These are phyloP conservation scores for Amblyraja radiata DNA, from an alignment of 2,797 vertebrate species.

Conservation along the genomic window DNA sequence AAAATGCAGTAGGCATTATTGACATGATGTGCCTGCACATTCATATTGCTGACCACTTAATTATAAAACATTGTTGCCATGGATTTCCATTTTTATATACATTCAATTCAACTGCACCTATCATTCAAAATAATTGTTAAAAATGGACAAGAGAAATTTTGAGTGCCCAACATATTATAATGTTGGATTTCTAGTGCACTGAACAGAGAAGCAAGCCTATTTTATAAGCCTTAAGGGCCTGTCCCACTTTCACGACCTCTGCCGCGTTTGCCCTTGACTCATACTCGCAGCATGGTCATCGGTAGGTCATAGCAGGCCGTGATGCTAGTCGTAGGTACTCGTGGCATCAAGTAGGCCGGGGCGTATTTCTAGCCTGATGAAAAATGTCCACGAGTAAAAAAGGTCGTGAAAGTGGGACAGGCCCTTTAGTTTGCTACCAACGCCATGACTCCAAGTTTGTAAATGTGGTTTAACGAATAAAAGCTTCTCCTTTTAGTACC, in stretches of 20 bases:
- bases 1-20: no score
- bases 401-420: no score
- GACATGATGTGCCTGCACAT: not conserved
- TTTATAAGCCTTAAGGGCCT: no score
- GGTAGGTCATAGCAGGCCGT: no score
- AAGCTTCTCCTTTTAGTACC: not conserved
- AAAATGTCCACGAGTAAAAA: no score
- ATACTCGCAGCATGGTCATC: no score
- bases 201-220: not conserved
- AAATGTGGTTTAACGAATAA: not conserved
- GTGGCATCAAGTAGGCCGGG: no score
- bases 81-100: not conserved
- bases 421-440: not conserved
- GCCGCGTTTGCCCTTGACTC: no score
- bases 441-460: not conserved
- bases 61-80: not conserved
- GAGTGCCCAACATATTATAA: not conserved
- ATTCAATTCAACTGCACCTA: not conserved
- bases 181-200: not conserved
- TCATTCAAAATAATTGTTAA: not conserved
- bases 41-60: not conserved
- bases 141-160: not conserved
- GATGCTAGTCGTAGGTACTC: no score
- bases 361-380: no score
- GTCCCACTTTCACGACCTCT: no score